Conservation (phyloP, 1,140 invertebrate species). For the Galendromus occidentalis region DNA sequence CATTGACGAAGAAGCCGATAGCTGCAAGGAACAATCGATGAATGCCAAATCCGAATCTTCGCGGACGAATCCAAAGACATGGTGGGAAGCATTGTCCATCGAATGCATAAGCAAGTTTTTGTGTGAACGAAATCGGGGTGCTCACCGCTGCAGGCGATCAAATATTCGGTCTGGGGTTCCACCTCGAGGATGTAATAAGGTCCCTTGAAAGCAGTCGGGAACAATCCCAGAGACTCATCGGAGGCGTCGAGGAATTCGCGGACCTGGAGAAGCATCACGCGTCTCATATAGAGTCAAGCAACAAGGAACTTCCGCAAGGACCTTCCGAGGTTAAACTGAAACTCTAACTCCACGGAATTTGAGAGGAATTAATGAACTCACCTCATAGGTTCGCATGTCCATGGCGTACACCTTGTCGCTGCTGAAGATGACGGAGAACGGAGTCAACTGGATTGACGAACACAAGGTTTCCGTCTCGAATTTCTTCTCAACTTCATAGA, state of each 20-base stretch:
- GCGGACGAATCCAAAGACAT: too few species aligned
- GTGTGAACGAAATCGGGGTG: neutral
- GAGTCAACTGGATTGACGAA: neutral
- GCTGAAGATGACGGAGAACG: neutral
- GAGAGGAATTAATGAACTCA: neutral
- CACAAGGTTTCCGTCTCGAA: neutral
- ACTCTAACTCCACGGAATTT: too few species aligned
- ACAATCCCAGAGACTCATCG: neutral
- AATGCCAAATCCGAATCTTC: too few species aligned
- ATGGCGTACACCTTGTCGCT: neutral
- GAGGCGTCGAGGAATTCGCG: constrained; percentile 1
- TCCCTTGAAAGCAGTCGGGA: neutral
- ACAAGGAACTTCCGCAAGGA: too few species aligned
- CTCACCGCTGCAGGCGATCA: neutral
- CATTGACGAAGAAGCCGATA: constrained; percentile 9
- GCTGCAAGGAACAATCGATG: neutral
- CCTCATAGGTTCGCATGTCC: neutral
- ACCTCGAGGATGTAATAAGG: constrained; percentile 6
- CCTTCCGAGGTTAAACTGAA: too few species aligned
- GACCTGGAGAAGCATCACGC: neutral
- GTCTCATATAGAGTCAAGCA: neutral
- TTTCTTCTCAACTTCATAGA: neutral
- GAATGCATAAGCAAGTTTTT: too few species aligned
- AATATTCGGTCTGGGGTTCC: neutral
- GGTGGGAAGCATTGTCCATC: too few species aligned